Percentiles rank a stretch among this genome's conserved stretches.
Evolutionary conservation across 2,113 vertebrate genomes (phyloP).

Genomic region (Motacilla tschutschensis): DNA sequence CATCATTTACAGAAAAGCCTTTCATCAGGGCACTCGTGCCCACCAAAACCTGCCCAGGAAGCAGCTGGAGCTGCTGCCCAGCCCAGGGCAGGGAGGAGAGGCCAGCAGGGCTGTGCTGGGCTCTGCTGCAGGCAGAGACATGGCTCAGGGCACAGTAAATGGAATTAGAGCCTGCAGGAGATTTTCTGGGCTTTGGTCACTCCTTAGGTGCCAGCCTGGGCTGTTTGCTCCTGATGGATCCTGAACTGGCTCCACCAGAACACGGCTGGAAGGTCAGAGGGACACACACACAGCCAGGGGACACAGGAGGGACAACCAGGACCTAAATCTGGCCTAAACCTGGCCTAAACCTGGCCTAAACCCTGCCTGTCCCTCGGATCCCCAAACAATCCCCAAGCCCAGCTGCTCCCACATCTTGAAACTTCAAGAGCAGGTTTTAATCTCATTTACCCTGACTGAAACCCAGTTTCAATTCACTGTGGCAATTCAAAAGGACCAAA

Average conservation of each 20-base stretch:
- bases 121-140: rapidly evolving
- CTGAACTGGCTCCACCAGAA: not conserved
- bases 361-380: not conserved
- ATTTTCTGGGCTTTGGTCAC: not conserved
- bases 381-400: not conserved
- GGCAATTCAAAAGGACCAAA: not conserved
- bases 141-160: rapidly evolving
- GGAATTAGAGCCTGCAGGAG: not conserved
- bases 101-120: not conserved
- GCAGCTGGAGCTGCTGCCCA: not conserved
- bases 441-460: not conserved
- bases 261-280: rapidly evolving
- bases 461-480: not conserved
- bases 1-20: not conserved
- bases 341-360: not conserved
- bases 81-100: not conserved
- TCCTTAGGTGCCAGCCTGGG: not conserved
- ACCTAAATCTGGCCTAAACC: not conserved
- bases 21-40: rapidly evolving
- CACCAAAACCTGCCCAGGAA: not conserved
- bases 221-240: not conserved
- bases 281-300: not conserved
- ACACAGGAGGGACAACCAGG: rapidly evolving
- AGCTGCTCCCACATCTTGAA: not conserved
- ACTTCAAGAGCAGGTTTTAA: not conserved